phyloP scores from a whole-genome alignment of 2,113 vertebrate genomes.

The Pithys albifrons region DNA sequence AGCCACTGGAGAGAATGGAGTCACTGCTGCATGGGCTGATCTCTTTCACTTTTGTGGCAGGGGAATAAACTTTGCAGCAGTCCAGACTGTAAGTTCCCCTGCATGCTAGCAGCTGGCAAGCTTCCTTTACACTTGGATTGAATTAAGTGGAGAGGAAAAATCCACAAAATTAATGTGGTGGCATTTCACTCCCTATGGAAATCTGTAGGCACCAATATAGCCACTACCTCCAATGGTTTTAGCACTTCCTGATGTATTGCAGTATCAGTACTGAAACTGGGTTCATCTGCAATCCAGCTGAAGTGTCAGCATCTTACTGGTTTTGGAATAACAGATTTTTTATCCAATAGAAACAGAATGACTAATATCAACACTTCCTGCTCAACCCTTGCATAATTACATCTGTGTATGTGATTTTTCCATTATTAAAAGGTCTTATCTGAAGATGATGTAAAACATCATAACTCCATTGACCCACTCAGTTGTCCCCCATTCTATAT shows the following conservation, averaged over 20 bases:
- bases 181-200: conserved; percentile 33
- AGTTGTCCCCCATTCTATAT: neutral
- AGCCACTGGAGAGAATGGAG: fast-evolving
- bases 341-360: neutral
- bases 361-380: neutral
- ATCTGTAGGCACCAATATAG: conserved; percentile 11
- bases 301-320: neutral
- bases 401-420: neutral
- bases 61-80: neutral
- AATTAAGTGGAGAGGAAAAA: neutral
- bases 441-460: neutral
- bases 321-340: neutral
- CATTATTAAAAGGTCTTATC: neutral
- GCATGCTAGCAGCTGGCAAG: neutral
- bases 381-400: neutral
- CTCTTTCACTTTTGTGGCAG: neutral
- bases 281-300: neutral
- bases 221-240: neutral
- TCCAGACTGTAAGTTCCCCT: neutral
- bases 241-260: neutral
- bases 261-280: no score
- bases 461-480: neutral
- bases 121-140: conserved; percentile 11
- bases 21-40: neutral
- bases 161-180: conserved; percentile 6